Conservation (phyloP, 1,140 invertebrate genomes). For the Popillia japonica region DNA sequence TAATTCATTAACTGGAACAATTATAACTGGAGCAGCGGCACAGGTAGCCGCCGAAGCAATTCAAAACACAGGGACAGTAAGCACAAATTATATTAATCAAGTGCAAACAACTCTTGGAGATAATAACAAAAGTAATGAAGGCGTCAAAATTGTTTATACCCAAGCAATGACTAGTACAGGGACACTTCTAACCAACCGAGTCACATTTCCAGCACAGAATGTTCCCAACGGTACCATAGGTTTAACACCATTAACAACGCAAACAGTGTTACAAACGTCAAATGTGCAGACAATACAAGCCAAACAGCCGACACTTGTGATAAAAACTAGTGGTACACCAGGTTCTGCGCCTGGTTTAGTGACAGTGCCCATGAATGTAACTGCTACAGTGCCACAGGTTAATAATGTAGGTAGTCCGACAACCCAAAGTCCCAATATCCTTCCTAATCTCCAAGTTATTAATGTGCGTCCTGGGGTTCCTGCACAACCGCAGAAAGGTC, state of each 20-base stretch:
- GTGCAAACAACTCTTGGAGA: slow-evolving; percentile 53
- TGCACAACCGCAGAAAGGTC: slow-evolving; percentile 74
- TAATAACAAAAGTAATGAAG: slow-evolving; percentile 59
- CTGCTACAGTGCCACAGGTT: slow-evolving; percentile 56
- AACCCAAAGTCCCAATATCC: slow-evolving; percentile 65
- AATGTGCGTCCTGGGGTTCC: slow-evolving; percentile 79
- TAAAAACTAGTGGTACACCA: slow-evolving; percentile 71
- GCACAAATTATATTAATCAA: slow-evolving; percentile 55
- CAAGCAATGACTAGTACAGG: slow-evolving; percentile 59
- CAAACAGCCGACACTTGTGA: slow-evolving; percentile 72
- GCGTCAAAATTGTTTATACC: slow-evolving; percentile 64
- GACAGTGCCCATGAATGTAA: slow-evolving; percentile 75
- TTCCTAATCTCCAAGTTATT: slow-evolving; percentile 83
- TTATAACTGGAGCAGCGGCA: slow-evolving; percentile 51
- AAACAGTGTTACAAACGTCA: slow-evolving; percentile 61
- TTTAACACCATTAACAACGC: slow-evolving; percentile 59
- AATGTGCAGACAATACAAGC: slow-evolving; percentile 66
- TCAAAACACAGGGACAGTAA: slow-evolving; percentile 46
- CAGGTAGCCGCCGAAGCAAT: slow-evolving; percentile 49
- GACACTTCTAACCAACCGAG: slow-evolving; percentile 57
- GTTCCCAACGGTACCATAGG: slow-evolving; percentile 69
- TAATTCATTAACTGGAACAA: slow-evolving; percentile 54
- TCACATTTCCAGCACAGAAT: slow-evolving; percentile 64
- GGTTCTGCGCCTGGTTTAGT: slow-evolving; percentile 69
- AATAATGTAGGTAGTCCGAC: slow-evolving; percentile 59